Evolutionary conservation across 1,140 invertebrate species (phyloP).

Genomic region (Cotesia typhae): DNA sequence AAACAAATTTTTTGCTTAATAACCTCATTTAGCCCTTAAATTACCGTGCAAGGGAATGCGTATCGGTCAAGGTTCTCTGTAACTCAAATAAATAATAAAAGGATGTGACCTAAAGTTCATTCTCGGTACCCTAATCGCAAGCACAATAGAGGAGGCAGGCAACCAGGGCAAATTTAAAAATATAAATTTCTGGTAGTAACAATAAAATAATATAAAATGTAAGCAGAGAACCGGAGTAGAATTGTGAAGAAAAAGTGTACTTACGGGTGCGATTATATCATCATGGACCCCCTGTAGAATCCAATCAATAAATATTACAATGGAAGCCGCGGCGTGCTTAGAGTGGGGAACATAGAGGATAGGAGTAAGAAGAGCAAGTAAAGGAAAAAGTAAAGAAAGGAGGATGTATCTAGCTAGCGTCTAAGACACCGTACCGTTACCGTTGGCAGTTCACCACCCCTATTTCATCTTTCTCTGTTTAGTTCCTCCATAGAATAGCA

Average conservation of each 20-base stretch:
- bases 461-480: conserved; percentile 51
- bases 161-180: no score
- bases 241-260: not conserved
- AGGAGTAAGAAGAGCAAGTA: conserved; percentile 20
- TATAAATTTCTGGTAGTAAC: no score
- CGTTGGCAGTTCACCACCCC: conserved; percentile 34
- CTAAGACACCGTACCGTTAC: conserved; percentile 39
- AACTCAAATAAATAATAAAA: not conserved
- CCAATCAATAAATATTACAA: conserved; percentile 68
- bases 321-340: conserved; percentile 53
- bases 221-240: not conserved
- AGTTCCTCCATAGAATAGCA: not conserved
- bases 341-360: conserved; percentile 40
- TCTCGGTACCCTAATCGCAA: not conserved
- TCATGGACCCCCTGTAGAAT: conserved; percentile 54
- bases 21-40: not conserved
- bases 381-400: conserved; percentile 34
- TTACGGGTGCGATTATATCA: conserved; percentile 17
- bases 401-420: conserved; percentile 35
- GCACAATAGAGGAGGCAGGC: not conserved
- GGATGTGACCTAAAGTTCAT: not conserved
- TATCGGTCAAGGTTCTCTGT: conserved; percentile 28
- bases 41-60: conserved; percentile 15
- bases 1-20: no score
- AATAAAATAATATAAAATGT: not conserved